Conservation (phyloP, 2,888 invertebrate genomes). For the Anagyrus pseudococci region DNA sequence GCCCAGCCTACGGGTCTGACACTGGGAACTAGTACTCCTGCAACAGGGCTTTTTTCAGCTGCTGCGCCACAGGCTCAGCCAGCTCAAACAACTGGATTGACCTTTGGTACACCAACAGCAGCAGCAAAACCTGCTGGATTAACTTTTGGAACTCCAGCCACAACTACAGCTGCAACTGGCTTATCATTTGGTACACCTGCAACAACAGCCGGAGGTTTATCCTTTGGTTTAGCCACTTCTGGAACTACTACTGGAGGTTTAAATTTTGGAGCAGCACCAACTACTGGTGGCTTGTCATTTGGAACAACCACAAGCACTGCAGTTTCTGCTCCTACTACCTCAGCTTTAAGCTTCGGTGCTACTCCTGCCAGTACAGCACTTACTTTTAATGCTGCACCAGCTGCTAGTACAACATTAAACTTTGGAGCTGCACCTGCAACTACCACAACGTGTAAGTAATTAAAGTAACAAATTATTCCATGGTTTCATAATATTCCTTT, state of each 20-base stretch:
- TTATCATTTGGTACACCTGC: background rate
- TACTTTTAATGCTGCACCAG: background rate
- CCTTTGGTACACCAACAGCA: constrained; percentile 54
- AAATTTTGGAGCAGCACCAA: constrained; percentile 43
- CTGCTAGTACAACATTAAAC: constrained; percentile 15
- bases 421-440: constrained; percentile 39
- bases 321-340: constrained; percentile 33
- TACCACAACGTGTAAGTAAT: constrained; percentile 33
- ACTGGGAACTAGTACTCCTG: background rate
- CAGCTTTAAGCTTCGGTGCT: constrained; percentile 26
- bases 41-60: background rate
- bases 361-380: constrained; percentile 10
- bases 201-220: constrained; percentile 40
- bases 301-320: constrained; percentile 44
- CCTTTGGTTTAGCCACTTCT: constrained; percentile 53
- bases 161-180: constrained; percentile 42
- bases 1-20: background rate
- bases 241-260: constrained; percentile 45
- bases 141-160: constrained; percentile 48
- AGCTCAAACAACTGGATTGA: constrained; percentile 43
- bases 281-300: constrained; percentile 44
- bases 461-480: background rate
- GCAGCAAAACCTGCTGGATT: constrained; percentile 45
- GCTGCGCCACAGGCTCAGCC: background rate
- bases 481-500: background rate